Percentiles rank a stretch among this genome's conserved stretches.
phyloP scores from a whole-genome alignment of 2,888 invertebrate species.

The Mylabris sibirica region DNA sequence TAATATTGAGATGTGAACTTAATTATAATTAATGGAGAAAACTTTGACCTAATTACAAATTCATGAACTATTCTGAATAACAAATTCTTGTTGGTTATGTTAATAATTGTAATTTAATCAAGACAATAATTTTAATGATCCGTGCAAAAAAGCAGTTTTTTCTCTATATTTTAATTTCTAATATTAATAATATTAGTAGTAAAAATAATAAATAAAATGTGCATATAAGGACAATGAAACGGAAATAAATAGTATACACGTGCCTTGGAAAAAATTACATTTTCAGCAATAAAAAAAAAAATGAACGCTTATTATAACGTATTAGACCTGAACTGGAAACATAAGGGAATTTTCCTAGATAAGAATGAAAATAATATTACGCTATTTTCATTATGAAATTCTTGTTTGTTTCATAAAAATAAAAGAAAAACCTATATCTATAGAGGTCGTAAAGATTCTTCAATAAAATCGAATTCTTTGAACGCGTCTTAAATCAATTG shows the following conservation, averaged over 20 bases:
- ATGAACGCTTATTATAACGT: background rate
- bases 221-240: background rate
- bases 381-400: background rate
- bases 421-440: background rate
- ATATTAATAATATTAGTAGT: too few species aligned
- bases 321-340: background rate
- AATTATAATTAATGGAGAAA: background rate
- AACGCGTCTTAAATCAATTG: background rate
- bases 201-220: too few species aligned
- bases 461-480: too few species aligned
- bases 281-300: conserved; percentile 2
- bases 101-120: background rate
- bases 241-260: background rate
- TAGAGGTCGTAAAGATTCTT: too few species aligned
- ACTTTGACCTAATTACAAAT: background rate
- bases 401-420: background rate
- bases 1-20: background rate
- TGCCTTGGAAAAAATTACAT: background rate
- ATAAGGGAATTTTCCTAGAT: background rate
- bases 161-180: background rate
- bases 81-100: background rate
- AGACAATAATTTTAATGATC: background rate
- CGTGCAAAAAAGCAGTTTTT: background rate
- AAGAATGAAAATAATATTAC: background rate
- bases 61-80: background rate